Evolutionary conservation across 53 echinoderm and acorn worm species (phyloP), one percentile per base, ranked within the genome.

Genomic region (Holothuria leucospilota): DNA sequence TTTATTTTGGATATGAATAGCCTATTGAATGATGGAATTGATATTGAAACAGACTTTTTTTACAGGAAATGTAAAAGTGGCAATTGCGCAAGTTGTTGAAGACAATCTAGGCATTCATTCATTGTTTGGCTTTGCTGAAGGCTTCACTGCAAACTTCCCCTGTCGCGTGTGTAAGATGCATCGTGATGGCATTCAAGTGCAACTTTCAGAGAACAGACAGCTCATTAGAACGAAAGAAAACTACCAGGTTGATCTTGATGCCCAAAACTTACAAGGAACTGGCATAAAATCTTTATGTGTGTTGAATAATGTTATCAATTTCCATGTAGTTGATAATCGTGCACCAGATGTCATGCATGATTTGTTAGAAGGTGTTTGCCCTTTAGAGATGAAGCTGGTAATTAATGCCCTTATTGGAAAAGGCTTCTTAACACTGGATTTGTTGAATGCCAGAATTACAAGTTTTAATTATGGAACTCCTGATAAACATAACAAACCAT

Each of bases 311-410:
- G 14, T 88, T 0, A 13, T 13, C 1, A 46, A 78, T 67, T 88
- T 92, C 39, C 88, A 85, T 69, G 72, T 88, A 16, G 23, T 70
- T 2, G 29, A 85, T 40, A 92, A 88, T 68, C 56, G 84, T 51
- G 39, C 78, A 63, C 88, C 91, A 10, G 86, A 88, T 16, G 71
- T 85, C 13, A 88, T 92, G 92, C 85, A 88, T 85, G 92, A 88
- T 42, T 5, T 91, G 13, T 69, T 88, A 0, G 92, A 88, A 59
- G 92, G 88, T 8, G 62, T 91, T 2, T 78, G 85, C 58, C 80
- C 88, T 21, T 79, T 87, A 1, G 88, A 91, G 40, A 15, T 91
- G 24, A 87, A 91, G 42, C 20, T 91, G 20, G 71, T 91, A 6
- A 24, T 91, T 15, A 23, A 68, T 73, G 46, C 78, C 24, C 52